phyloP scores from a whole-genome alignment of 2,888 invertebrate genomes.

The Adela reaumurella region DNA sequence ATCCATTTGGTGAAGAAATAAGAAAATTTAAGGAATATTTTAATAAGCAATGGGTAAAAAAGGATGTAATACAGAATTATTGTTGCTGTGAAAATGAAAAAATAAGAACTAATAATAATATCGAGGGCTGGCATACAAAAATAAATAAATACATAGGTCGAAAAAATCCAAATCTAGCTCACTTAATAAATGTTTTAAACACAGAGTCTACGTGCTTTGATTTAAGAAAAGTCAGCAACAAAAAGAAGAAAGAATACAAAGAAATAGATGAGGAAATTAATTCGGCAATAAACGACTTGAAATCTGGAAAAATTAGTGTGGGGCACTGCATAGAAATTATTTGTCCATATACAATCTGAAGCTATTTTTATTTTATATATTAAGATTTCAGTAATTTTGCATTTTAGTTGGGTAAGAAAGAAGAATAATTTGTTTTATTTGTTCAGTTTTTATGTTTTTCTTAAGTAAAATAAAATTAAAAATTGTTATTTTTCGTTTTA shows the following conservation, averaged over 20 bases:
- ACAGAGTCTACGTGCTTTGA: slow-evolving; percentile 1
- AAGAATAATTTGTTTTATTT: too few relatives aligned
- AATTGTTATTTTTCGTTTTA: too few relatives aligned
- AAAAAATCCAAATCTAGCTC: slow-evolving; percentile 5
- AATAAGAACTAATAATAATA: background rate
- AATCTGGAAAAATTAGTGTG: slow-evolving; percentile 2
- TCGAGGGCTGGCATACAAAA: slow-evolving; percentile 4
- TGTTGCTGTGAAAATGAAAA: slow-evolving; percentile 2
- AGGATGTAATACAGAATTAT: slow-evolving; percentile 1
- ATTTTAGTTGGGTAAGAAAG: too few relatives aligned
- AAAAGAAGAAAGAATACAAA: slow-evolving; percentile 2
- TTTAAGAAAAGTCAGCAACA: background rate
- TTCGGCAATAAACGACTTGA: slow-evolving; percentile 1
- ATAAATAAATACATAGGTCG: slow-evolving; percentile 6
- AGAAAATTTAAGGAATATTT: too few relatives aligned
- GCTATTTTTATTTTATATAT: too few relatives aligned
- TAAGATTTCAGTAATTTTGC: too few relatives aligned
- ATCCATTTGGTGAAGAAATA: slow-evolving; percentile 1
- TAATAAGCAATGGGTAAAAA: slow-evolving; percentile 4
- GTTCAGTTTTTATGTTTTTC: too few relatives aligned
- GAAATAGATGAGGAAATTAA: slow-evolving; percentile 1
- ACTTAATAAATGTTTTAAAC: background rate
- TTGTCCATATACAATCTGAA: background rate
- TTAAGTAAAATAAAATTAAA: too few relatives aligned
- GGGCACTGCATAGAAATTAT: slow-evolving; percentile 4